Percentiles rank a stretch among this genome's conserved stretches.
Evolutionary conservation across 2,888 invertebrate genomes (phyloP).

Genomic region (Tridacna gigas): DNA sequence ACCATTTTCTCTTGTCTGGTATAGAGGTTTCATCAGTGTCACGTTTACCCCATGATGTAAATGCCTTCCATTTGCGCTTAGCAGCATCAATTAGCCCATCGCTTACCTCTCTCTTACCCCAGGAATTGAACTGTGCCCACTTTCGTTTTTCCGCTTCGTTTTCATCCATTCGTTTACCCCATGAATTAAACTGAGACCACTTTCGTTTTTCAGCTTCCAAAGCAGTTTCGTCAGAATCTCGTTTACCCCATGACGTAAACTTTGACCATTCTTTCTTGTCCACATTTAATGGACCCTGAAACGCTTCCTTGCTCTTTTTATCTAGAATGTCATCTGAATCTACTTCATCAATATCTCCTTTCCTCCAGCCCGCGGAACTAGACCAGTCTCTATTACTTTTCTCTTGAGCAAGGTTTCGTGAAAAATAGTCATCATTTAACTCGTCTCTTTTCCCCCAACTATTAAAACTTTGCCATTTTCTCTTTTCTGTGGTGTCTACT

Average conservation of each 20-base stretch:
- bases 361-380: conserved; percentile 54
- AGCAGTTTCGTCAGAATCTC: neutral
- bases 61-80: conserved; percentile 36
- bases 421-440: conserved; percentile 2
- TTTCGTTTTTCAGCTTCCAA: conserved; percentile 43
- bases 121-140: conserved; percentile 36
- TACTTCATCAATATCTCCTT: conserved; percentile 26
- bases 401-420: conserved; percentile 14
- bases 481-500: conserved; percentile 32
- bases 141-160: conserved; percentile 18
- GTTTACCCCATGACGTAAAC: conserved; percentile 50
- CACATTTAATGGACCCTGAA: conserved; percentile 6
- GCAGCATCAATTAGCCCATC: conserved; percentile 16
- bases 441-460: conserved; percentile 50
- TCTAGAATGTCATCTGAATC: conserved; percentile 7
- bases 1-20: conserved; percentile 48
- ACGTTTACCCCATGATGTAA: conserved; percentile 45
- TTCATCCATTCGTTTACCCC: conserved; percentile 50
- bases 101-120: conserved; percentile 38
- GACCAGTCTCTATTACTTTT: conserved; percentile 43
- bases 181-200: conserved; percentile 55
- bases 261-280: conserved; percentile 51
- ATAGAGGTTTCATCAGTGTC: neutral
- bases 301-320: conserved; percentile 21
- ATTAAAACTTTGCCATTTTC: conserved; percentile 47